Evolutionary conservation across 2,113 vertebrate genomes (phyloP).

Genomic region (Cryptoleucopteryx plumbea): DNA sequence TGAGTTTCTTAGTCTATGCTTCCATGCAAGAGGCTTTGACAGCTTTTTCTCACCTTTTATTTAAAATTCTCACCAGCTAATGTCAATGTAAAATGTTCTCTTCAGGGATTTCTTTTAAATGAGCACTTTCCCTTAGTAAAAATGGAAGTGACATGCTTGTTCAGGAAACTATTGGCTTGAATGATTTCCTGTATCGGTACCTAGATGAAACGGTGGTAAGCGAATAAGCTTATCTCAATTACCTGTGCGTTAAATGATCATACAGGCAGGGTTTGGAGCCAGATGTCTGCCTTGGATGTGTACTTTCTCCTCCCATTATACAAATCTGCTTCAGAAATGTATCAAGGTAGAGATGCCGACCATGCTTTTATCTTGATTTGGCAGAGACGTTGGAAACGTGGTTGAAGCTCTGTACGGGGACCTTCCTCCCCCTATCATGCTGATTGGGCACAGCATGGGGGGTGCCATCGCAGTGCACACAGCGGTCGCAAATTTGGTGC

Average conservation of each 20-base stretch:
- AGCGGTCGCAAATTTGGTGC: slow-evolving; percentile 83
- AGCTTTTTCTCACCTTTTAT: not conserved
- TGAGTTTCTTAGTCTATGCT: not conserved
- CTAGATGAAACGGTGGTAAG: not conserved
- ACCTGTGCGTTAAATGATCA: not conserved
- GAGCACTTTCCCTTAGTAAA: not conserved
- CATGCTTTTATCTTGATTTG: not conserved
- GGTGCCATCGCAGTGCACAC: slow-evolving; percentile 96
- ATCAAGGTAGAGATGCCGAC: not conserved
- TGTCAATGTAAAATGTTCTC: not conserved
- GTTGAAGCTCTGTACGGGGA: slow-evolving; percentile 93
- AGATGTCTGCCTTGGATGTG: fast-evolving
- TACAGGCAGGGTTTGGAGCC: not conserved
- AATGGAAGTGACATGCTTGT: fast-evolving
- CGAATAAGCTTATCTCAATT: no score
- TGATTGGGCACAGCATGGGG: slow-evolving; percentile 98
- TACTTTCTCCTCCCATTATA: not conserved
- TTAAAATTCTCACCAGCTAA: not conserved
- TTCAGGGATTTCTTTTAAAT: not conserved
- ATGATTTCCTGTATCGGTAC: not conserved
- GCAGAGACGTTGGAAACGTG: slow-evolving; percentile 92
- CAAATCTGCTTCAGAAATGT: not conserved
- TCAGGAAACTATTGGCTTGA: not conserved
- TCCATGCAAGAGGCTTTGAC: not conserved
- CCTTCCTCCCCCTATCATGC: slow-evolving; percentile 90